These are phyloP conservation scores for Lineus longissimus DNA, from an alignment of 1,140 invertebrate genomes.

Conservation along the genomic window DNA sequence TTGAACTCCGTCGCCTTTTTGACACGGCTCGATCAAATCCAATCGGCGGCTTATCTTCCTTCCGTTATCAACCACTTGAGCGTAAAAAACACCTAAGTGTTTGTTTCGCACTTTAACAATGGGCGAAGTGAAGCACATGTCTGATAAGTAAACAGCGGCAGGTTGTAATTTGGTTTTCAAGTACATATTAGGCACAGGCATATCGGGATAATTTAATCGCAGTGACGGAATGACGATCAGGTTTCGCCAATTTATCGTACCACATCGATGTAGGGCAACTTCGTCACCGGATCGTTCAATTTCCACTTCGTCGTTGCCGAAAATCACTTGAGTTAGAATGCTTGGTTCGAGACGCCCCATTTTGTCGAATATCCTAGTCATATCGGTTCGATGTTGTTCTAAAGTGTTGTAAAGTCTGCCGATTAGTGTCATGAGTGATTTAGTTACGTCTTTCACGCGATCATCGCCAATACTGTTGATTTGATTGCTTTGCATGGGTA, in stretches of 20 bases:
- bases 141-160: not conserved
- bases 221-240: not conserved
- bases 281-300: too few relatives aligned
- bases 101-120: slow-evolving; percentile 1
- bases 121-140: not conserved
- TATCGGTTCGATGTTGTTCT: not conserved
- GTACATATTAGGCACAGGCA: not conserved
- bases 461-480: not conserved
- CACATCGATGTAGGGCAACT: not conserved
- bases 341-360: not conserved
- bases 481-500: not conserved
- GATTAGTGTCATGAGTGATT: not conserved
- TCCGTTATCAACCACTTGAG: not conserved
- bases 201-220: slow-evolving; percentile 1
- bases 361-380: not conserved
- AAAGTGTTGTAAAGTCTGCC: not conserved
- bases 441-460: not conserved
- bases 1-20: not conserved
- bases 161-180: slow-evolving; percentile 2
- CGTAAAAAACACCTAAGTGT: not conserved
- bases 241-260: not conserved
- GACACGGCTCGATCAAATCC: not conserved
- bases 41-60: not conserved
- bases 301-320: not conserved
- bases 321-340: not conserved